These are phyloP conservation scores for Sciurus carolinensis DNA, from an alignment of 2,797 vertebrate species.

Conservation along the genomic window DNA sequence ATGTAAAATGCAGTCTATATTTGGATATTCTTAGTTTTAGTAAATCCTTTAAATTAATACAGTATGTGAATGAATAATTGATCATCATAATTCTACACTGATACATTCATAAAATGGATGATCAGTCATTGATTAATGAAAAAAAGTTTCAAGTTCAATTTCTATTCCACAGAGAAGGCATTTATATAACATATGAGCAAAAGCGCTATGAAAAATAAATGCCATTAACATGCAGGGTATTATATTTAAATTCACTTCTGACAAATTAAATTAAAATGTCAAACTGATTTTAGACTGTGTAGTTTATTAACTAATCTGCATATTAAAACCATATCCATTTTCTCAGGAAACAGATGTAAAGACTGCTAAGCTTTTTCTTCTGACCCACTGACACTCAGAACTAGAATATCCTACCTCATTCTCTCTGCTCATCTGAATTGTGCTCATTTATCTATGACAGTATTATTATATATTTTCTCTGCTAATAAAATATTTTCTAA, in stretches of 20 bases:
- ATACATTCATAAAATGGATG: not conserved
- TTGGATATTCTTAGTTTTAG: not conserved
- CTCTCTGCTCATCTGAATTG: not conserved
- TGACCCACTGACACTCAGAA: not conserved
- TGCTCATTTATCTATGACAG: not conserved
- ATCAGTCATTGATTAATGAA: not conserved
- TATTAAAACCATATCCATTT: not conserved
- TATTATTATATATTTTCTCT: not conserved
- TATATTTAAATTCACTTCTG: constrained; percentile 47
- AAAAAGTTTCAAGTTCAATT: not conserved
- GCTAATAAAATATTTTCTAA: not conserved
- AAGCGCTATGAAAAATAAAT: not conserved
- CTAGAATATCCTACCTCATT: not conserved
- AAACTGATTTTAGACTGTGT: not conserved
- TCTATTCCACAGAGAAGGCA: constrained; percentile 7
- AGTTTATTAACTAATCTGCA: not conserved
- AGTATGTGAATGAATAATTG: not conserved
- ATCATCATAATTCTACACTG: not conserved
- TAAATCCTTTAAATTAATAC: not conserved
- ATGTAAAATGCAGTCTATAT: not conserved
- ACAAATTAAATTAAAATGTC: constrained; percentile 45
- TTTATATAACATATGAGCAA: not conserved
- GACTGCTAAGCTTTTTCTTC: not conserved
- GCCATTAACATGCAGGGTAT: not conserved
- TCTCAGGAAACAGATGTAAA: not conserved